These are phyloP conservation scores for Lepisosteus oculatus DNA, from an alignment of 2,113 vertebrate genomes.

Conservation along the genomic window DNA sequence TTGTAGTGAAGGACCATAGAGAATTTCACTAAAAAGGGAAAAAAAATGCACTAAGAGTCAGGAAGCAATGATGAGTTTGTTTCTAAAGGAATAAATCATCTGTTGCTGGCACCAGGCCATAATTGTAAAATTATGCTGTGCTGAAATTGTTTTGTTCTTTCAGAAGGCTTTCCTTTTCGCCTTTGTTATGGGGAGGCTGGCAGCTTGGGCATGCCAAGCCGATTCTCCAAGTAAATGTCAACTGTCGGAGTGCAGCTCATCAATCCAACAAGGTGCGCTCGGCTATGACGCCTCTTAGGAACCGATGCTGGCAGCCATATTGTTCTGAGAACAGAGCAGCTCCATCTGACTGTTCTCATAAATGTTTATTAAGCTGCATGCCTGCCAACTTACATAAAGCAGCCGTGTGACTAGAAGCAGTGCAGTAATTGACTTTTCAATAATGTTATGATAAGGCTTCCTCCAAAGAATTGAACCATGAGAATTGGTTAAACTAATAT, in stretches of 20 bases:
- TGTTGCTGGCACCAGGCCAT: slow-evolving; percentile 21
- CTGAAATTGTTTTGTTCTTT: slow-evolving; percentile 38
- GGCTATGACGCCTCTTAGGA: slow-evolving; percentile 60
- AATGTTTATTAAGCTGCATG: slow-evolving; percentile 65
- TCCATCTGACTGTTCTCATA: slow-evolving; percentile 38
- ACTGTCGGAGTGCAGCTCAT: slow-evolving; percentile 74
- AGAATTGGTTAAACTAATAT: slow-evolving; percentile 29
- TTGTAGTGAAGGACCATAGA: slow-evolving; percentile 56
- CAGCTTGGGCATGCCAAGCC: slow-evolving; percentile 73
- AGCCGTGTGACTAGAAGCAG: slow-evolving; percentile 42
- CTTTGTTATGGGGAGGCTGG: slow-evolving; percentile 71
- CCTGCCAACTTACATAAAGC: slow-evolving; percentile 60
- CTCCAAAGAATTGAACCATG: slow-evolving; percentile 36
- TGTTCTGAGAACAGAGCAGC: slow-evolving; percentile 37
- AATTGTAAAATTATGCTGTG: slow-evolving; percentile 21
- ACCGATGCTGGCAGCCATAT: slow-evolving; percentile 38
- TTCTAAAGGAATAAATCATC: slow-evolving; percentile 25
- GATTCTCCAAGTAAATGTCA: slow-evolving; percentile 79
- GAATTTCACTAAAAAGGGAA: slow-evolving; percentile 34
- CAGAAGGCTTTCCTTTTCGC: slow-evolving; percentile 38
- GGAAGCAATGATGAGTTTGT: slow-evolving; percentile 14
- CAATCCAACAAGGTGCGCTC: slow-evolving; percentile 62
- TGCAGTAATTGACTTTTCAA: slow-evolving; percentile 59
- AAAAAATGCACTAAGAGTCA: slow-evolving; percentile 13
- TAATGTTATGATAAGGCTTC: slow-evolving; percentile 61